Conservation (phyloP, 2,797 vertebrate genomes). For the Oreochromis grahami region DNA sequence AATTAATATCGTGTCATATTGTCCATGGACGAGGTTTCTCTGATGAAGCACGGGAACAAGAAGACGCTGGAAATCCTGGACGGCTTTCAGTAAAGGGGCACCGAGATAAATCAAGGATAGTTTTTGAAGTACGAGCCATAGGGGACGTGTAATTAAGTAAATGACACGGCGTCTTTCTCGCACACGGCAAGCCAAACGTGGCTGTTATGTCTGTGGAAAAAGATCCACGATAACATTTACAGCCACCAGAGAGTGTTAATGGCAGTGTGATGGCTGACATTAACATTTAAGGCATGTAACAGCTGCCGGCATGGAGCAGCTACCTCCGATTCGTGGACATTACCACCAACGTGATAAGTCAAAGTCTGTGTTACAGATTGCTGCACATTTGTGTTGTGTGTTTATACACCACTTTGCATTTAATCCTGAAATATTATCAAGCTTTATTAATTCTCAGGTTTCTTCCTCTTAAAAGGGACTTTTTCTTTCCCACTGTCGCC, state of each 20-base stretch:
- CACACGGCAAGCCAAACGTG: neutral
- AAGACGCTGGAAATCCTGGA: conserved; percentile 20
- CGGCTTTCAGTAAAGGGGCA: conserved; percentile 11
- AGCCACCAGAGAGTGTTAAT: conserved; percentile 28
- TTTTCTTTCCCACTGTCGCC: neutral
- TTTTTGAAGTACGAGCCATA: conserved; percentile 26
- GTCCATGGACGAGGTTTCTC: conserved; percentile 15
- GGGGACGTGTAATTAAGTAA: conserved; percentile 48
- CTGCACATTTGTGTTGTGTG: neutral
- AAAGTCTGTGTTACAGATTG: neutral
- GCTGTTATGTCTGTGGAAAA: conserved; percentile 15
- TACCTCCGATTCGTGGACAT: neutral
- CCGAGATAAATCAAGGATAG: conserved; percentile 39
- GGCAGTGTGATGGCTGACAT: conserved; percentile 40
- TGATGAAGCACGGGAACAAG: conserved; percentile 23
- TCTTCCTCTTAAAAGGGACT: neutral
- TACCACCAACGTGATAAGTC: neutral
- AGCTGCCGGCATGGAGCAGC: conserved; percentile 26
- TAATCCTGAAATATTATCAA: neutral
- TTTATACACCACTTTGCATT: neutral
- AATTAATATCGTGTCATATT: conserved; percentile 55
- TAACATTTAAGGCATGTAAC: conserved; percentile 38
- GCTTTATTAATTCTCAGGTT: neutral
- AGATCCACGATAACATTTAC: conserved; percentile 44
- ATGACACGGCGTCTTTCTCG: conserved; percentile 43